Evolutionary conservation across 2,797 vertebrate species (phyloP), one percentile per base, ranked within the genome.

Genomic region (Sebastes diaconus): DNA sequence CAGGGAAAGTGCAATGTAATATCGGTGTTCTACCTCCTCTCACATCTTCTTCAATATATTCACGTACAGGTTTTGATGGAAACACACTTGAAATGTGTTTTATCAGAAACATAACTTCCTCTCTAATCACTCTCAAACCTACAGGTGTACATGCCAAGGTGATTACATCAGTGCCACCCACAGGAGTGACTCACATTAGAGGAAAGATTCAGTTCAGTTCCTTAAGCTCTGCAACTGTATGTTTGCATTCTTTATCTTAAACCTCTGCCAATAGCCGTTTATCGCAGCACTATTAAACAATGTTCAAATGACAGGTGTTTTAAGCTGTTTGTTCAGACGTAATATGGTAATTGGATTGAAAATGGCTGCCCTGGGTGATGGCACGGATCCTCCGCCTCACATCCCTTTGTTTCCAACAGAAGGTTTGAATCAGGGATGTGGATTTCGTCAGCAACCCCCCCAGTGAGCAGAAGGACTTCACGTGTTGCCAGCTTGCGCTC

Each of bases 371-470:
- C 69, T 57, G 74, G 81, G 82, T 89, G 87, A 89, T 68, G 76
- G 80, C 87, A 80, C 81, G 34, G 55, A 75, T 88, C 65, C 68
- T 83, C 25, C 29, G 59, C 72, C 80, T 88, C 69, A 1, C 77
- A 79, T 80, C 42, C 42, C 60, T 87, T 86, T 88, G 83, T 92
- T 82, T 87, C 74, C 63, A 57, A 79, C 87, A 91, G 88, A 91
- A 77, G 88, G 81, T 88, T 88, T 83, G 87, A 90, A 88, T 90
- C 75, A 64, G 80, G 70, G 84, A 88, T 82, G 87, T 81, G 72
- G 74, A 78, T 90, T 79, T 90, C 20, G 16, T 89, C 87, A 80
- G 55, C 57, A 63, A 16, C 39, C 50, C 61, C 75, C 59, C 72
- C 77, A 54, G 57, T n/a, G 80, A 77, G 85, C 74, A 76, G 69